Evolutionary conservation across 2,888 invertebrate species (phyloP).

Genomic region (Dusona sp.): DNA sequence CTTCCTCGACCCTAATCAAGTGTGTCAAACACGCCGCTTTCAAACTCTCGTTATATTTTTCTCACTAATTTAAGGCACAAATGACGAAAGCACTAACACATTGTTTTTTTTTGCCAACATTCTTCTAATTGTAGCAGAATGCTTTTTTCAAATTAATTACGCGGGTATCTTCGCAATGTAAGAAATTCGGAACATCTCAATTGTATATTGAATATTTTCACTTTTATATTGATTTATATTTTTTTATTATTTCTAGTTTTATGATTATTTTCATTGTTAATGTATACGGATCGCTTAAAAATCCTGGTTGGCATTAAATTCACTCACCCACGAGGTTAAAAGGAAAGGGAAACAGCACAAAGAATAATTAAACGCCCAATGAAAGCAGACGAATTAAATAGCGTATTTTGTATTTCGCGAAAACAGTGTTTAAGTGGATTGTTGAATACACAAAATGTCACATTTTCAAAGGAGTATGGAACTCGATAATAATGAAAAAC

Average conservation of each 20-base stretch:
- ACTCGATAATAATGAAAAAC: constrained; percentile 33
- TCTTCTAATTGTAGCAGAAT: constrained; percentile 10
- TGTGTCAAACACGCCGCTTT: constrained; percentile 38
- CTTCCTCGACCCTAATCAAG: constrained; percentile 33
- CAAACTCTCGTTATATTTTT: constrained; percentile 21
- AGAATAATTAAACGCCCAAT: constrained; percentile 5
- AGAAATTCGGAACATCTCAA: not conserved
- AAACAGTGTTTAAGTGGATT: constrained; percentile 3
- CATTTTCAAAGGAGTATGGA: constrained; percentile 2
- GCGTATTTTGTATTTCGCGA: not conserved
- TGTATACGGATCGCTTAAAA: not conserved
- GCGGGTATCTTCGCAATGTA: not conserved
- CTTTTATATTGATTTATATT: not conserved
- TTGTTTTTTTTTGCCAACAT: constrained; percentile 1
- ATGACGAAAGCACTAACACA: constrained; percentile 8
- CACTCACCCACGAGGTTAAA: constrained; percentile 25
- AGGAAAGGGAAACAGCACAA: constrained; percentile 17
- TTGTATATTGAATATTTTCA: not conserved
- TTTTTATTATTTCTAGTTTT: not conserved
- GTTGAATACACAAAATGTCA: constrained; percentile 13
- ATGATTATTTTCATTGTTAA: constrained; percentile 1
- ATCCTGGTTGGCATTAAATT: not conserved
- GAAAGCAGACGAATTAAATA: constrained; percentile 36
- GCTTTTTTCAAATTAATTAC: constrained; percentile 2
- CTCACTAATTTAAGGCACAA: constrained; percentile 27